Percentiles rank a stretch among this genome's conserved stretches.
These are phyloP conservation scores for Parascotia fuliginaria DNA, from an alignment of 2,888 invertebrate species.

Conservation along the genomic window DNA sequence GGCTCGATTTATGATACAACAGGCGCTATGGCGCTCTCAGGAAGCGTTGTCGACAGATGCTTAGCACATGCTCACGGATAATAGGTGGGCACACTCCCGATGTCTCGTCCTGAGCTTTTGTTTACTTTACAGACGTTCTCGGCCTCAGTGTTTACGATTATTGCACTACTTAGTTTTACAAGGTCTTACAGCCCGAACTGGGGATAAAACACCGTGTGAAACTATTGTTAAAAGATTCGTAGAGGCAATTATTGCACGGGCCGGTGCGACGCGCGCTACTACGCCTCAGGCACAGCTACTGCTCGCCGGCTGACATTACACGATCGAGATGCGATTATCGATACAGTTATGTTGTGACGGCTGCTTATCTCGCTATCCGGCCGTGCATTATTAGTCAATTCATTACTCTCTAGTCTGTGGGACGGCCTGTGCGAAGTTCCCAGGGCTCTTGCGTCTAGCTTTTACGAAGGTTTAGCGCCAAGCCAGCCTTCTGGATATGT, in stretches of 20 bases:
- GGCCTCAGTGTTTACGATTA: conserved; percentile 56
- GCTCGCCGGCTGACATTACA: conserved; percentile 67
- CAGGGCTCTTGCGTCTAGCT: conserved; percentile 59
- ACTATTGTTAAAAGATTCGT: conserved; percentile 70
- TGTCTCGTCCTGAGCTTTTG: conserved; percentile 66
- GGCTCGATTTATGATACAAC: conserved; percentile 82
- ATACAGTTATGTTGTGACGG: conserved; percentile 79
- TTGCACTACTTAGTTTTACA: conserved; percentile 61
- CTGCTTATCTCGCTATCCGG: conserved; percentile 67
- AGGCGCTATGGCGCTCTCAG: conserved; percentile 67
- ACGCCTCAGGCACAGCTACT: conserved; percentile 65
- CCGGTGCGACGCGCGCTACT: conserved; percentile 41
- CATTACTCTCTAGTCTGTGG: conserved; percentile 48
- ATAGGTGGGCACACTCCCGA: conserved; percentile 72
- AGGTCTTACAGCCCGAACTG: conserved; percentile 50
- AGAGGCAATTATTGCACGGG: conserved; percentile 66
- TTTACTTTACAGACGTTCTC: conserved; percentile 48
- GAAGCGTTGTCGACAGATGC: conserved; percentile 82
- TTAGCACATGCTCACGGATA: conserved; percentile 72
- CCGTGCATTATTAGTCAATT: conserved; percentile 66
- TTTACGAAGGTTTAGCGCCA: conserved; percentile 61
- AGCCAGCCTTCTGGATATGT: conserved; percentile 52
- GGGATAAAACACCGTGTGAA: conserved; percentile 72
- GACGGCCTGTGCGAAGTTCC: conserved; percentile 49
- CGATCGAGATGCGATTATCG: conserved; percentile 76